These are phyloP conservation scores for Lumbricus terrestris DNA, from an alignment of 2,888 invertebrate genomes.

Conservation along the genomic window DNA sequence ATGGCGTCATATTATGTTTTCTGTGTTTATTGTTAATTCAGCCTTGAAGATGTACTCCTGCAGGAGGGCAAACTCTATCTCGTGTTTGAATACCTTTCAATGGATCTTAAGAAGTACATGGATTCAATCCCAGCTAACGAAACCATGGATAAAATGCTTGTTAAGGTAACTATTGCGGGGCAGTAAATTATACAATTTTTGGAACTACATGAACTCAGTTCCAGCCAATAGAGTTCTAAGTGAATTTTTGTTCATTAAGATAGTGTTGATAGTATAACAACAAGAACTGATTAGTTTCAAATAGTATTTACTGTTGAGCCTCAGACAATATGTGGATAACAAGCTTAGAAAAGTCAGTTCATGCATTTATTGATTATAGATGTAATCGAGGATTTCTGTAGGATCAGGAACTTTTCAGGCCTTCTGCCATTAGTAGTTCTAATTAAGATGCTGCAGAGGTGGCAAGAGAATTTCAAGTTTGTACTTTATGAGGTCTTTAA, in stretches of 20 bases:
- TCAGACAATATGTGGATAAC: no score
- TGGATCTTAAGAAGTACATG: slow-evolving; percentile 95
- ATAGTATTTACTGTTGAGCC: no score
- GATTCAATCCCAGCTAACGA: slow-evolving; percentile 78
- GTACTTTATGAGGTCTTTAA: background rate
- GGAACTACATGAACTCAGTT: background rate
- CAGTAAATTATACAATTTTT: background rate
- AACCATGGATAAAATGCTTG: slow-evolving; percentile 76
- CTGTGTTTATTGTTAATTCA: slow-evolving; percentile 50
- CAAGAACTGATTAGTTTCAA: no score
- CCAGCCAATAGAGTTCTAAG: background rate
- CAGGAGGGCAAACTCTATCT: slow-evolving; percentile 88
- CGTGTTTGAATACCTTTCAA: slow-evolving; percentile 93
- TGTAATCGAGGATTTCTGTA: background rate
- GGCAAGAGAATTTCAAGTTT: background rate
- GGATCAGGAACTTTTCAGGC: no score
- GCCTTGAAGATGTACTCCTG: slow-evolving; percentile 88
- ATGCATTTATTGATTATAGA: background rate
- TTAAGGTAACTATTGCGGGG: slow-evolving; percentile 68
- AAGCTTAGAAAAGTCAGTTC: background rate
- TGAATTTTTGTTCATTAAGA: no score
- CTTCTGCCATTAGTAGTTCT: background rate
- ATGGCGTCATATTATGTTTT: background rate
- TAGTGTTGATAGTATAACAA: no score
- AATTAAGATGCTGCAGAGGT: background rate